Evolutionary conservation across 1,140 invertebrate species (phyloP).

Genomic region (Apis dorsata): DNA sequence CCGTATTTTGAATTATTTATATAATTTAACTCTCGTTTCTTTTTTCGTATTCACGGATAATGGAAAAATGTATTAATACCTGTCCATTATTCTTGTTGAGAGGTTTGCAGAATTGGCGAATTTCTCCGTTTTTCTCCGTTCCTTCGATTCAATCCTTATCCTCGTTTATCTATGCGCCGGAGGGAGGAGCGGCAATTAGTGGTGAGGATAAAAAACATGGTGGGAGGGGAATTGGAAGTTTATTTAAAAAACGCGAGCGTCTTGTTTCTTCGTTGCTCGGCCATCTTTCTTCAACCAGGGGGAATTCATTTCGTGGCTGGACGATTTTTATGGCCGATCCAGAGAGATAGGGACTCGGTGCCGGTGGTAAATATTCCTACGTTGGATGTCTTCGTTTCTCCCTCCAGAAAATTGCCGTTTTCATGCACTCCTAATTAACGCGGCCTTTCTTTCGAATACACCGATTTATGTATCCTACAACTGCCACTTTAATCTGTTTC

Average conservation of each 20-base stretch:
- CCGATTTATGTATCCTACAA: conserved; percentile 1
- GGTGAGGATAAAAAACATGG: no score
- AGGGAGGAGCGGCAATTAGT: conserved; percentile 10
- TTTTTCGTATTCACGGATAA: no score
- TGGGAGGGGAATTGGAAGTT: not conserved
- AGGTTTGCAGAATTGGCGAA: no score
- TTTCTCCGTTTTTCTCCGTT: not conserved
- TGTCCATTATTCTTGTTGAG: no score
- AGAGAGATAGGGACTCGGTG: conserved; percentile 33
- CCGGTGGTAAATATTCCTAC: conserved; percentile 26
- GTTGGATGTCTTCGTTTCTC: conserved; percentile 13
- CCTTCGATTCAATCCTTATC: not conserved
- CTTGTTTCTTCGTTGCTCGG: conserved; percentile 18
- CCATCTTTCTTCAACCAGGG: conserved; percentile 1
- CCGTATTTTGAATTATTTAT: no score
- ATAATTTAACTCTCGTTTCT: no score
- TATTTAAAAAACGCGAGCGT: conserved; percentile 12
- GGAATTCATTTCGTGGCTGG: conserved; percentile 64
- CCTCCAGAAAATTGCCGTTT: conserved; percentile 18
- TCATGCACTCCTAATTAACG: conserved; percentile 6
- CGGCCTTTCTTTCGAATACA: not conserved
- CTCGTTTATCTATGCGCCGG: no score
- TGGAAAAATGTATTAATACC: no score
- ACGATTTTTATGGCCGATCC: conserved; percentile 62
- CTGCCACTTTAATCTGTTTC: no score